These are phyloP conservation scores for Pongo pygmaeus DNA, from an alignment of 2,113 vertebrate species.

Conservation along the genomic window DNA sequence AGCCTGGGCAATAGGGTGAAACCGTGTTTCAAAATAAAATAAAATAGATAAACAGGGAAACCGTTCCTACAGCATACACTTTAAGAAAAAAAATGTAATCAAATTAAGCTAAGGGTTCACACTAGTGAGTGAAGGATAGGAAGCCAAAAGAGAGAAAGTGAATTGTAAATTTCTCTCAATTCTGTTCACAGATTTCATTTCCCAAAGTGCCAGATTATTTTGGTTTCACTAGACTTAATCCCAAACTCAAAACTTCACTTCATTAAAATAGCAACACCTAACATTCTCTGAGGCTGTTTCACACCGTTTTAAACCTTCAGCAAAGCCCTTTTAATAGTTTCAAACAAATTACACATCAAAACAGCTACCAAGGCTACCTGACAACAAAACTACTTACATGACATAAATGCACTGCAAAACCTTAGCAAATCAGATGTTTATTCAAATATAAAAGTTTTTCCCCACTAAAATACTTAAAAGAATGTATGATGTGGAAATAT, in stretches of 20 bases:
- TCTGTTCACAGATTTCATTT: slow-evolving; percentile 31
- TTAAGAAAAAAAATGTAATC: neutral
- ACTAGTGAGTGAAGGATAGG: neutral
- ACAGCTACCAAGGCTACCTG: slow-evolving; percentile 57
- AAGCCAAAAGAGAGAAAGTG: neutral
- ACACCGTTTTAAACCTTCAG: slow-evolving; percentile 56
- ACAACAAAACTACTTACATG: slow-evolving; percentile 73
- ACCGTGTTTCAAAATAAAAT: too few species aligned
- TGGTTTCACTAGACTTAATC: slow-evolving; percentile 37
- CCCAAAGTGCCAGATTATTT: slow-evolving; percentile 62
- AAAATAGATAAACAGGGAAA: too few species aligned
- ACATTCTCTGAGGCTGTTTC: slow-evolving; percentile 62
- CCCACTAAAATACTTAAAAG: slow-evolving; percentile 14
- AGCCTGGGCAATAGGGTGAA: too few species aligned
- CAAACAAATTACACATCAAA: slow-evolving; percentile 76
- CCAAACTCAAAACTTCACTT: slow-evolving; percentile 40
- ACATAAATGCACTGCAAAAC: slow-evolving; percentile 51
- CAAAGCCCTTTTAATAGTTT: slow-evolving; percentile 74
- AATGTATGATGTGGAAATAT: neutral
- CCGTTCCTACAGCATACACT: neutral
- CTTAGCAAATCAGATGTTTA: slow-evolving; percentile 64
- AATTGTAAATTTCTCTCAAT: neutral
- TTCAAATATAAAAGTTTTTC: slow-evolving; percentile 57
- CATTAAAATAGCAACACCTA: slow-evolving; percentile 64
- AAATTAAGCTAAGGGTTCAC: neutral